Conservation (phyloP, 2,113 vertebrate genomes). For the Mixornis gularis region DNA sequence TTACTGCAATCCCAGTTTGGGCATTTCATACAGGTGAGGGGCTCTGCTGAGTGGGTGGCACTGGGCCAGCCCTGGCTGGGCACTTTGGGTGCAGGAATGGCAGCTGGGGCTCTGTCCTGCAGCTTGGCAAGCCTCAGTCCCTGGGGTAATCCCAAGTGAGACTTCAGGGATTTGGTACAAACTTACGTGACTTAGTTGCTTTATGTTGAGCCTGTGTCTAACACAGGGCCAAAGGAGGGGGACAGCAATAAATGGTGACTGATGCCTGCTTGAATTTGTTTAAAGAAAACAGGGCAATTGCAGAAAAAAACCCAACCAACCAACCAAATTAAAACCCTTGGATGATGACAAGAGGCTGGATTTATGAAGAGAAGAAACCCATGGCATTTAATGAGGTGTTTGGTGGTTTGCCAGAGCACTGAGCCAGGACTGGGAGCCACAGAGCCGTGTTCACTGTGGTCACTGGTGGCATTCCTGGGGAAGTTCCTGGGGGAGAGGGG, state of each 20-base stretch:
- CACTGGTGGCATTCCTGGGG: neutral
- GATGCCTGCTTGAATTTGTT: neutral
- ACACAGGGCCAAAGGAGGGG: neutral
- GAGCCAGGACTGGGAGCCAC: neutral
- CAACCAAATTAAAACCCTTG: neutral
- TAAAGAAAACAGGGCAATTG: neutral
- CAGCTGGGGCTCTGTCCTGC: neutral
- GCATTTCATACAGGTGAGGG: conserved; percentile 72
- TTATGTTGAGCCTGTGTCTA: neutral
- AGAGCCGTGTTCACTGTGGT: fast-evolving
- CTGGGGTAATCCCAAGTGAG: neutral
- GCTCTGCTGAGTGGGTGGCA: neutral
- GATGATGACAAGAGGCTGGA: neutral
- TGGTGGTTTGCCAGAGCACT: neutral
- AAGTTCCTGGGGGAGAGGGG: neutral
- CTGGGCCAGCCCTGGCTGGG: neutral
- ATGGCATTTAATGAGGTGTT: neutral
- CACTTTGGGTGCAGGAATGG: neutral
- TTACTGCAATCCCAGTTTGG: conserved; percentile 72
- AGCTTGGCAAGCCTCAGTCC: neutral
- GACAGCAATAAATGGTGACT: neutral
- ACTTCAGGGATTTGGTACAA: neutral
- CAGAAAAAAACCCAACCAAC: neutral
- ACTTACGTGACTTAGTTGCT: neutral
- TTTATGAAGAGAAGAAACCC: neutral